phyloP scores from a whole-genome alignment of 2,888 invertebrate genomes.

The Acanthosepion pharaonis region DNA sequence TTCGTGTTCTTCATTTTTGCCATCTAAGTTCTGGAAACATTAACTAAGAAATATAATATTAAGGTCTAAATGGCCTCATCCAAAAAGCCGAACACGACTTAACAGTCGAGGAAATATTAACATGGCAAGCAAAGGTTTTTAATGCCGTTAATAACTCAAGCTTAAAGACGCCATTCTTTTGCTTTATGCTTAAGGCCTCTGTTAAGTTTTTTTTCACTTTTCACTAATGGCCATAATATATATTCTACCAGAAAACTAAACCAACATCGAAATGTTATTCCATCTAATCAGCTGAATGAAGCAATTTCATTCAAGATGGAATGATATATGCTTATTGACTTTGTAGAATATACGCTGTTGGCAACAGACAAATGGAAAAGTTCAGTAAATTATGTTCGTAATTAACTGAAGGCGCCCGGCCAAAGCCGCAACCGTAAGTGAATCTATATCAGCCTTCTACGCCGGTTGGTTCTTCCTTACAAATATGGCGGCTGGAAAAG shows the following conservation, averaged over 20 bases:
- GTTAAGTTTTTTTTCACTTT: background rate
- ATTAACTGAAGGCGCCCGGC: background rate
- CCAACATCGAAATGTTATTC: background rate
- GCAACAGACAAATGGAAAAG: background rate
- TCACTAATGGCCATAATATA: background rate
- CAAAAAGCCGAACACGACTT: background rate
- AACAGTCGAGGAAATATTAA: background rate
- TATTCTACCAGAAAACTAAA: background rate
- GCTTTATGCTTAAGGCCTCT: background rate
- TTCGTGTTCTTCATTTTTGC: background rate
- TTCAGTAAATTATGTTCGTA: constrained; percentile 21
- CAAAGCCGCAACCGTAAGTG: constrained; percentile 33
- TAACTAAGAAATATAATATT: background rate
- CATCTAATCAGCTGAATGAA: background rate
- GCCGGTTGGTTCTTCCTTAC: background rate
- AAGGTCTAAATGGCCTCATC: background rate
- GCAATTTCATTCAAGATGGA: background rate
- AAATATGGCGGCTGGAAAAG: background rate
- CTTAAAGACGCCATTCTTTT: background rate
- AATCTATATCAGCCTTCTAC: background rate
- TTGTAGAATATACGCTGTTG: background rate
- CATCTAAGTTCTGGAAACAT: background rate
- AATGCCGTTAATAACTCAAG: background rate
- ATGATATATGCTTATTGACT: background rate
- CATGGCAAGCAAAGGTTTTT: background rate